Evolutionary conservation across 2,113 vertebrate species (phyloP).

Genomic region (Gobiocypris rarus): DNA sequence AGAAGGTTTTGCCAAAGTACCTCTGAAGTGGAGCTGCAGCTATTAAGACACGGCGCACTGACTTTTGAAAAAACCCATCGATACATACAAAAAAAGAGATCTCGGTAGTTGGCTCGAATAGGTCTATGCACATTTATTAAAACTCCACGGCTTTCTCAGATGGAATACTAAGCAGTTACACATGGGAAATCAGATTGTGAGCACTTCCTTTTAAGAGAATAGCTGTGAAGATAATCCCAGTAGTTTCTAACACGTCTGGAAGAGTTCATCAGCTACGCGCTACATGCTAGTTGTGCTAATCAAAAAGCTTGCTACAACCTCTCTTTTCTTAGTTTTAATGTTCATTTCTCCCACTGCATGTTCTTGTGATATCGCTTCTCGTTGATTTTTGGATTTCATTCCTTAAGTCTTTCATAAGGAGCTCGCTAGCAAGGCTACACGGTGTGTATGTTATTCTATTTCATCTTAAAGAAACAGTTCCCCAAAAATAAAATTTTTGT

Average conservation of each 20-base stretch:
- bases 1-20: not conserved
- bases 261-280: slow-evolving; percentile 42
- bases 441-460: not conserved
- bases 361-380: not conserved
- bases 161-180: slow-evolving; percentile 31
- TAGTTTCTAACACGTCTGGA: slow-evolving; percentile 23
- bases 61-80: slow-evolving; percentile 14
- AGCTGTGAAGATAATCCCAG: slow-evolving; percentile 39
- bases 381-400: not conserved
- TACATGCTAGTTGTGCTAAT: slow-evolving; percentile 61
- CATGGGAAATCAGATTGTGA: slow-evolving; percentile 46
- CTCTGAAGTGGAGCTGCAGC: not conserved
- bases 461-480: slow-evolving; percentile 2
- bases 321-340: slow-evolving; percentile 51
- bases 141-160: not conserved
- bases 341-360: slow-evolving; percentile 46
- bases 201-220: slow-evolving; percentile 22
- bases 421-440: not conserved
- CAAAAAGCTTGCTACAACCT: slow-evolving; percentile 51
- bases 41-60: not conserved
- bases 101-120: not conserved
- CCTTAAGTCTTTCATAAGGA: not conserved
- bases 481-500: too few species aligned
- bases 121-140: slow-evolving; percentile 11
- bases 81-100: slow-evolving; percentile 25